A percentile compares a stretch with the other conserved stretches of the same genome.
Evolutionary conservation across 2,113 vertebrate species (phyloP).

Genomic region (Narcine bancroftii): DNA sequence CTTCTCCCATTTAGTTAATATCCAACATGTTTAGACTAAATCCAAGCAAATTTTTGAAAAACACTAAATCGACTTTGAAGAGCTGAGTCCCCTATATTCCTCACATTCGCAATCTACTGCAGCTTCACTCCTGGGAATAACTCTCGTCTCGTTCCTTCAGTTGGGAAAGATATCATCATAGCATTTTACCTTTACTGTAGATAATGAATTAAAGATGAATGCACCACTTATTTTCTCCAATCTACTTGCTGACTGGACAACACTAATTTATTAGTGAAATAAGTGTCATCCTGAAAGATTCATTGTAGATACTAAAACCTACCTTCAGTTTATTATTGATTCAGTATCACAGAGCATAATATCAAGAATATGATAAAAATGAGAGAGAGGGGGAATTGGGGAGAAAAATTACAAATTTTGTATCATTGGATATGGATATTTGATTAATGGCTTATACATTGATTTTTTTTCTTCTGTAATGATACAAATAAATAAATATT

Average conservation of each 20-base stretch:
- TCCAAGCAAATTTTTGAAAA: background rate
- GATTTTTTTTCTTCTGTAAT: no score
- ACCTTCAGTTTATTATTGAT: background rate
- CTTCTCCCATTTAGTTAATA: background rate
- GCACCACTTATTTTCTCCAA: background rate
- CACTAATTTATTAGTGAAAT: background rate
- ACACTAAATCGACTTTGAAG: background rate
- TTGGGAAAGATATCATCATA: background rate
- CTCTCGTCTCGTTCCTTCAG: background rate
- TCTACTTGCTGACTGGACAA: background rate
- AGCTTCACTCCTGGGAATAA: background rate
- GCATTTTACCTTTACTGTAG: background rate
- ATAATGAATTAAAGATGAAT: background rate
- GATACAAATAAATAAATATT: no score
- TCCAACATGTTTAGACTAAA: background rate
- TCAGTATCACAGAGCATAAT: background rate
- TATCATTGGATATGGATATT: no score
- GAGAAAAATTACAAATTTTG: no score
- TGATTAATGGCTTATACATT: no score
- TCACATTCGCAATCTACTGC: background rate
- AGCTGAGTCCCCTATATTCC: background rate
- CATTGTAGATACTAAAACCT: background rate
- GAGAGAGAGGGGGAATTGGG: no score
- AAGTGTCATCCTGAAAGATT: background rate
- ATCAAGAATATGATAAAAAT: background rate